A percentile compares a stretch with the other conserved stretches of the same genome.
Conservation (phyloP, 2,113 vertebrate species). For the Tachysurus vachellii region DNA sequence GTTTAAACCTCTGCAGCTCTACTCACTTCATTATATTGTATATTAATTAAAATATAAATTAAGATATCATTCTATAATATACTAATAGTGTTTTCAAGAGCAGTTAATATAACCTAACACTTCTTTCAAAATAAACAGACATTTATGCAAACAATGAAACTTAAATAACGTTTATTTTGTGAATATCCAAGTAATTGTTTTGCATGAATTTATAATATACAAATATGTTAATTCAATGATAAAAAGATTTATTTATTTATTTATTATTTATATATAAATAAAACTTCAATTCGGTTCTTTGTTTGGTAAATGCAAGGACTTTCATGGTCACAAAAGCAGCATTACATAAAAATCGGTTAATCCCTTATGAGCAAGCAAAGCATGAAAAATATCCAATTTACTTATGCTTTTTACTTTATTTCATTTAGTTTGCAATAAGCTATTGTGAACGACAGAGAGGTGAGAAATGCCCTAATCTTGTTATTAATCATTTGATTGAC, state of each 20-base stretch:
- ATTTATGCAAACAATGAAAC: constrained; percentile 1
- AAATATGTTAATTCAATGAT: background rate
- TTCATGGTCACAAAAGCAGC: too few relatives aligned
- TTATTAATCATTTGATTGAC: background rate
- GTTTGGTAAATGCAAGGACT: too few relatives aligned
- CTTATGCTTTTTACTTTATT: background rate
- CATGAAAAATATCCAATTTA: background rate
- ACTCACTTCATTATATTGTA: background rate
- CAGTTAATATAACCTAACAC: background rate
- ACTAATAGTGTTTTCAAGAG: too few relatives aligned
- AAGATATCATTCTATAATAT: too few relatives aligned
- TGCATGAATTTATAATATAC: background rate
- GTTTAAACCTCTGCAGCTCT: background rate
- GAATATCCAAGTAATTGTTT: background rate
- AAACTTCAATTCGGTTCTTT: too few relatives aligned
- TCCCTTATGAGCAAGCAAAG: too few relatives aligned
- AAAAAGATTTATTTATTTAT: background rate
- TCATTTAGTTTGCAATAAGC: too few relatives aligned
- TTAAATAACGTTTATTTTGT: background rate
- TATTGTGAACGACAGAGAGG: background rate
- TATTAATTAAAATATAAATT: background rate
- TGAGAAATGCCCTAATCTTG: background rate
- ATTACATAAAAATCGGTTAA: too few relatives aligned
- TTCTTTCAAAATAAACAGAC: background rate
- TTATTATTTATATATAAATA: too few relatives aligned